phyloP scores from a whole-genome alignment of 2,797 vertebrate genomes.

The Characodon lateralis region DNA sequence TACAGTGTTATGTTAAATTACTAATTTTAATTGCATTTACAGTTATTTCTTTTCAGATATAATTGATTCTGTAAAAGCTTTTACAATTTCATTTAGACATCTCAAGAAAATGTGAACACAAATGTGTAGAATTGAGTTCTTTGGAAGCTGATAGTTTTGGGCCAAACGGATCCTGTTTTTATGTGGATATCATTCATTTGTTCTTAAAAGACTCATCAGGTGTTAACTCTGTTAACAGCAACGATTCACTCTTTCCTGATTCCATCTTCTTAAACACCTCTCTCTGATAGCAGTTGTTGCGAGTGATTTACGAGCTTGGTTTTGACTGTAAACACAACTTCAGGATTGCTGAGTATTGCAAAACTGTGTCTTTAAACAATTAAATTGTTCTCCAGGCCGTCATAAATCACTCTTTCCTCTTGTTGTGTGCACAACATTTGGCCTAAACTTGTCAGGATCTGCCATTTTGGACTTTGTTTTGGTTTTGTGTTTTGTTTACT shows the following conservation, averaged over 20 bases:
- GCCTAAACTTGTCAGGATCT: background rate
- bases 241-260: slow-evolving; percentile 5
- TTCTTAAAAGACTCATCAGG: slow-evolving; percentile 6
- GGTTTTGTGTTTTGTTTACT: too few relatives aligned
- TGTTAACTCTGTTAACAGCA: background rate
- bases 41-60: too few relatives aligned
- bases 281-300: slow-evolving; percentile 43
- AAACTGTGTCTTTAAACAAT: slow-evolving; percentile 29
- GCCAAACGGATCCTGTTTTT: background rate
- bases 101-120: background rate
- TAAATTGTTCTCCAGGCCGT: slow-evolving; percentile 9
- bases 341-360: slow-evolving; percentile 74
- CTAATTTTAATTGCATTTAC: background rate
- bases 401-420: slow-evolving; percentile 75
- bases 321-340: slow-evolving; percentile 69
- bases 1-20: background rate
- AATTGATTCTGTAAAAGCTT: background rate
- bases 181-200: background rate
- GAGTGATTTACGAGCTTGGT: slow-evolving; percentile 74
- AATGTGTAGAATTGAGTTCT: background rate
- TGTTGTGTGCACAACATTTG: slow-evolving; percentile 13
- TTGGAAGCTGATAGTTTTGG: background rate
- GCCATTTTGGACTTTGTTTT: too few relatives aligned
- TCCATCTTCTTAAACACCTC: slow-evolving; percentile 22
- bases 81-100: background rate